Evolutionary conservation across 1,140 invertebrate species (phyloP).

Genomic region (Neotoxoptera formosana): DNA sequence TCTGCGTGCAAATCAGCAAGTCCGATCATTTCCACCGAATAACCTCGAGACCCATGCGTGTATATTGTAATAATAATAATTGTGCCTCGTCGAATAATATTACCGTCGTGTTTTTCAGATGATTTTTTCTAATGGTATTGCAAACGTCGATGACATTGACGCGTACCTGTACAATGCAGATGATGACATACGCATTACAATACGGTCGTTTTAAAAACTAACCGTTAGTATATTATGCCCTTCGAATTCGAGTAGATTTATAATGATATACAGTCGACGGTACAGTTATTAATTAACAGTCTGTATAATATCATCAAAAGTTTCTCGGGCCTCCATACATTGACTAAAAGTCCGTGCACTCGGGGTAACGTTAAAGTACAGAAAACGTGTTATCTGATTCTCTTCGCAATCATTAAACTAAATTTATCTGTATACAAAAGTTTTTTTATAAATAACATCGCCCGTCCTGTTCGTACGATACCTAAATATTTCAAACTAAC

Average conservation of each 20-base stretch:
- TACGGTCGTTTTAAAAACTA: neutral
- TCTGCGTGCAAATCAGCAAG: no score
- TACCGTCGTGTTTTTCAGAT: no score
- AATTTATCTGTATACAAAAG: neutral
- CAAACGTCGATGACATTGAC: no score
- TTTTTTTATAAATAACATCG: neutral
- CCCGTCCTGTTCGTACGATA: neutral
- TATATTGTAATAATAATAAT: no score
- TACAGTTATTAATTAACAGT: constrained; percentile 21
- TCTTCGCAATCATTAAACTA: neutral
- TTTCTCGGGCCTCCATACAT: neutral
- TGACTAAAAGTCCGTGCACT: neutral
- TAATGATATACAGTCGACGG: neutral
- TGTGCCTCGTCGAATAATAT: no score
- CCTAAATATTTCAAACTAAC: neutral
- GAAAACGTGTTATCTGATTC: neutral
- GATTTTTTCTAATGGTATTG: no score
- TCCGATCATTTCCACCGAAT: no score
- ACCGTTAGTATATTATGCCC: neutral
- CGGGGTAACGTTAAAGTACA: neutral
- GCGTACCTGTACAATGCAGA: no score
- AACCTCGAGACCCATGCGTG: no score
- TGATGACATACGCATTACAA: no score
- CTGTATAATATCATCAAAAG: neutral
- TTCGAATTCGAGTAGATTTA: neutral